Percentiles rank a stretch among this genome's conserved stretches.
These are phyloP conservation scores for Malaclemys terrapin DNA, from an alignment of 2,113 vertebrate genomes.

Conservation along the genomic window DNA sequence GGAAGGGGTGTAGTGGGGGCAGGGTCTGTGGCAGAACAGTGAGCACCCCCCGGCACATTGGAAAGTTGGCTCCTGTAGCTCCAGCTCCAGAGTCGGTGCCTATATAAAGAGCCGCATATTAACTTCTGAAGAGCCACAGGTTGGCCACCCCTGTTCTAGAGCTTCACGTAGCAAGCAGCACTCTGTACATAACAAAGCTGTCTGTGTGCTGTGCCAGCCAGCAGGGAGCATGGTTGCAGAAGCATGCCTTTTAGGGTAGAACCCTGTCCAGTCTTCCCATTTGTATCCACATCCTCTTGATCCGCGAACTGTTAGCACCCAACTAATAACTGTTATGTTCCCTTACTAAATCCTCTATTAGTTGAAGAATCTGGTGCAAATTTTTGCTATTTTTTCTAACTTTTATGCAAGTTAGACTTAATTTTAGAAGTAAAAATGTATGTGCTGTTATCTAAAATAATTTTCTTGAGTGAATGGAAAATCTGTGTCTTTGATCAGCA, in stretches of 20 bases:
- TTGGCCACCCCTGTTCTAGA: background rate
- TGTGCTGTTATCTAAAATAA: background rate
- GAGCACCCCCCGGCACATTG: no score
- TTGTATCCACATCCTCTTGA: background rate
- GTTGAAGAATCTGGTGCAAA: background rate
- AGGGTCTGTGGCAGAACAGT: no score
- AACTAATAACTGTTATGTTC: background rate
- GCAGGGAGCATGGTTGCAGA: background rate
- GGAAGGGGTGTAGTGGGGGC: no score
- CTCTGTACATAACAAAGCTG: background rate
- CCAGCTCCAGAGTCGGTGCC: no score
- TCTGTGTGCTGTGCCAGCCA: background rate
- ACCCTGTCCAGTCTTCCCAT: background rate
- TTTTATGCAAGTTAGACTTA: background rate
- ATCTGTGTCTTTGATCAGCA: background rate
- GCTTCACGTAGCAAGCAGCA: background rate
- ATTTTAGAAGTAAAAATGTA: background rate
- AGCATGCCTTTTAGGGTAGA: accelerated
- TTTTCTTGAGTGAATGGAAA: background rate
- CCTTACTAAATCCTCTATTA: background rate
- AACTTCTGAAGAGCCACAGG: no score
- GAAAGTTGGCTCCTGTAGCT: no score
- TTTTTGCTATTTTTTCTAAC: background rate
- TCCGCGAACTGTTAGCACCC: background rate
- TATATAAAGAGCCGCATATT: no score